These are phyloP conservation scores for Morone chrysops DNA, from an alignment of 2,113 vertebrate genomes.

Conservation along the genomic window DNA sequence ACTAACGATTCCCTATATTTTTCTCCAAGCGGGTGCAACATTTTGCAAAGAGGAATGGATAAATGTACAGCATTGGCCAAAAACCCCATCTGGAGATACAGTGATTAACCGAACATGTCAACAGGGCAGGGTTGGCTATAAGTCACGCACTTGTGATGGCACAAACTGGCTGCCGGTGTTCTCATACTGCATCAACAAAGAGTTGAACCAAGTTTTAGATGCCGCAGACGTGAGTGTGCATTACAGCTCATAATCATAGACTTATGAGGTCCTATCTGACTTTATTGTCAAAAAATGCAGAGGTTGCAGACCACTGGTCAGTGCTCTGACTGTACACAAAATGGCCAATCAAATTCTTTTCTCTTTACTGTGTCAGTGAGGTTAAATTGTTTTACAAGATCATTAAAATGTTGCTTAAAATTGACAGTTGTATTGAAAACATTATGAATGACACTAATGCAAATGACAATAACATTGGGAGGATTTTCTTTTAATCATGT, in stretches of 20 bases:
- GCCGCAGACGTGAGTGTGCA: conserved; percentile 67
- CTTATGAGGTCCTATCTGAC: background rate
- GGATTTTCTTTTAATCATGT: no score
- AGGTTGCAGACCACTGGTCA: no score
- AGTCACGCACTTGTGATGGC: conserved; percentile 53
- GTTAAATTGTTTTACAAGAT: no score
- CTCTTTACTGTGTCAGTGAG: no score
- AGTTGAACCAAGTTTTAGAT: conserved; percentile 39
- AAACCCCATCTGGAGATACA: conserved; percentile 50
- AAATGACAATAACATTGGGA: no score
- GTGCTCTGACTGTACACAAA: no score
- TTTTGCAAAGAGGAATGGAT: accelerated
- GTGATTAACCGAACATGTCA: conserved; percentile 52
- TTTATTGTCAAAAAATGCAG: no score
- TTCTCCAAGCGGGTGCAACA: accelerated
- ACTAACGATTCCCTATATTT: background rate
- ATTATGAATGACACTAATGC: no score
- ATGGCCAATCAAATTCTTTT: no score
- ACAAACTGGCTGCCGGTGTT: background rate
- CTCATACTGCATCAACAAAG: conserved; percentile 51
- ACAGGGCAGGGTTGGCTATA: conserved; percentile 37
- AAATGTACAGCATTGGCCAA: conserved; percentile 43
- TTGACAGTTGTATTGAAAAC: no score
- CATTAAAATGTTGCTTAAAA: no score
- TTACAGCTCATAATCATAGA: background rate